Evolutionary conservation across 2,888 invertebrate genomes (phyloP).

Genomic region (Heliconius aoede): DNA sequence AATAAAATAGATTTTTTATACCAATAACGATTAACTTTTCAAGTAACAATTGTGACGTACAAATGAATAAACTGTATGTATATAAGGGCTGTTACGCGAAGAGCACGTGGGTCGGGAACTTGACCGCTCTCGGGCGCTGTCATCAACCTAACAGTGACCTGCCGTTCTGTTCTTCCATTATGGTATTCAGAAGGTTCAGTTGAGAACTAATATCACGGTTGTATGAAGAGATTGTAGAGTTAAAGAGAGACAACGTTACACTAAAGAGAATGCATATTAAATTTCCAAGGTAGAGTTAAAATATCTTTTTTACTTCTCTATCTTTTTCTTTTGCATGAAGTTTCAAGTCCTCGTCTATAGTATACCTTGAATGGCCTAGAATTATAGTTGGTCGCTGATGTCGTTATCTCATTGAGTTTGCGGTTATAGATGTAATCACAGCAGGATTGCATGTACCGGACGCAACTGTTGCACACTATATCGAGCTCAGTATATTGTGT

Average conservation of each 20-base stretch:
- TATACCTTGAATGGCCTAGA: slow-evolving; percentile 1
- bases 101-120: slow-evolving; percentile 57
- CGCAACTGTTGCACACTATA: slow-evolving; percentile 60
- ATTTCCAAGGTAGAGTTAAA: no score
- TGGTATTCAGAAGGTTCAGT: not conserved
- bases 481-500: slow-evolving; percentile 20
- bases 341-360: not conserved
- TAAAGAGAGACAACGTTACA: no score
- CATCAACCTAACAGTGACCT: slow-evolving; percentile 39
- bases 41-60: not conserved
- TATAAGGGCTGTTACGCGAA: slow-evolving; percentile 23
- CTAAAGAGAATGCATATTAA: no score
- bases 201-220: not conserved
- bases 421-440: slow-evolving; percentile 68
- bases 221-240: no score
- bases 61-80: slow-evolving; percentile 19
- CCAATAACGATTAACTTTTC: not conserved
- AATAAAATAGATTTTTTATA: not conserved
- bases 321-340: no score
- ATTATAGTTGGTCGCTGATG: slow-evolving; percentile 24
- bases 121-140: slow-evolving; percentile 54
- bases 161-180: not conserved
- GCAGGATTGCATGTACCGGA: slow-evolving; percentile 69
- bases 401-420: slow-evolving; percentile 62
- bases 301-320: no score